phyloP scores from a whole-genome alignment of 1,140 invertebrate species.

The Cydia fagiglandana region DNA sequence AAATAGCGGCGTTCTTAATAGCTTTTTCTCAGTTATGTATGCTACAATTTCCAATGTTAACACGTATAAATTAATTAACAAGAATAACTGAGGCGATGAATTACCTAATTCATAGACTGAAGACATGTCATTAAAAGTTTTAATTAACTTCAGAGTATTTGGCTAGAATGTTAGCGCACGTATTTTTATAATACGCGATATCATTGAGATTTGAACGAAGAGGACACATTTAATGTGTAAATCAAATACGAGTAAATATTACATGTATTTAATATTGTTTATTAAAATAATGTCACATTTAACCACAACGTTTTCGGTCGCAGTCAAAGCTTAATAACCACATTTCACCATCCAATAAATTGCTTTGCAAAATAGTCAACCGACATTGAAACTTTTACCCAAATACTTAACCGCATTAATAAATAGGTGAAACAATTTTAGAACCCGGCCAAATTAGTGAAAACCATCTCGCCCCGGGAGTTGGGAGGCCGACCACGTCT shows the following conservation, averaged over 20 bases:
- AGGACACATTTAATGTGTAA: neutral
- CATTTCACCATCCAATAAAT: neutral
- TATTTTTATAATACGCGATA: neutral
- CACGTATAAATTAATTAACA: slow-evolving; percentile 11
- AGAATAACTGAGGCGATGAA: neutral
- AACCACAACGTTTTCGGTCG: neutral
- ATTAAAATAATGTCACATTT: no score
- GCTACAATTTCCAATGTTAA: slow-evolving; percentile 6
- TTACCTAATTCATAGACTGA: slow-evolving; percentile 27
- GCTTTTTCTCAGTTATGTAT: neutral
- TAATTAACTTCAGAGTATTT: slow-evolving; percentile 20
- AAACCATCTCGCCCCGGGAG: neutral
- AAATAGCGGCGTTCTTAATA: neutral
- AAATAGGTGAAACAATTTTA: slow-evolving; percentile 13
- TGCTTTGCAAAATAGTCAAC: neutral
- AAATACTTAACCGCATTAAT: slow-evolving; percentile 22
- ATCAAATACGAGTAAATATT: neutral
- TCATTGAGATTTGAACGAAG: neutral
- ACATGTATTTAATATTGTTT: no score
- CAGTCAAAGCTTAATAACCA: neutral
- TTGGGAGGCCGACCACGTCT: slow-evolving; percentile 20
- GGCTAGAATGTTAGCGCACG: neutral
- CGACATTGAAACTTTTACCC: neutral
- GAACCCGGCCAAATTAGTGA: slow-evolving; percentile 12
- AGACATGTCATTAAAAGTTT: slow-evolving; percentile 23